Evolutionary conservation across 1,140 invertebrate genomes (phyloP), one percentile per base, ranked within the genome.

Genomic region (Pseudomyrmex concolor): DNA sequence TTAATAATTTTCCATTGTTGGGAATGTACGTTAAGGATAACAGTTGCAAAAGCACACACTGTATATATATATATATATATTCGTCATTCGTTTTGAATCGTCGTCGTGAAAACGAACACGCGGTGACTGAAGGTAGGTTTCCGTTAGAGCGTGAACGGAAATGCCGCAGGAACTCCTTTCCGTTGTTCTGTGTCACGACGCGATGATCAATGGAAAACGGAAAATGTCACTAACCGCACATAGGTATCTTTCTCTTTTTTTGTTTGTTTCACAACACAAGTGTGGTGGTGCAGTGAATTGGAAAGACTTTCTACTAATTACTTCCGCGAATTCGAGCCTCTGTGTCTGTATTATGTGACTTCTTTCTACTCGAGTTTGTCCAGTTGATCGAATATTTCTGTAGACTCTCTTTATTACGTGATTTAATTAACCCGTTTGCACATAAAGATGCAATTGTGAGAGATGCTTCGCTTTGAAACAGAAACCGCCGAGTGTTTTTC

Each of bases 231-330:
- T 54, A 54, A 13, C 22, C 43, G 22, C 45, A 54, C 54, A 70
- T 25, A 70, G 34, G 34, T n/a, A 60, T 55, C 19, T 78, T 15
- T 25, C 25, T 19, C 51, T 78, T 45, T 59, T 50, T 34, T 34
- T 34, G 5, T 34, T 34, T 34, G 34, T 34, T 34, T 83, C 9
- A 17, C 51, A 12, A 22, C 22, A 77, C 48, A 62, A 13, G 12
- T 59, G 54, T 45, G 34, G 54, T 45, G 34, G 34, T 1, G 3
- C 51, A 9, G 48, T 54, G 77, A 68, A 81, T 87, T 71, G 83
- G 68, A 87, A 80, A 84, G 76, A 89, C 88, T 90, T 89, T 89
- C 85, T 89, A 84, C 50, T 89, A 89, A 89, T 89, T 86, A 81
- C 67, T 84, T 89, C 85, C 84, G 81, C 22, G 68, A 57, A 54